Evolutionary conservation across 2,113 vertebrate genomes (phyloP), one percentile per base, ranked within the genome.

Genomic region (Tupaia tana): DNA sequence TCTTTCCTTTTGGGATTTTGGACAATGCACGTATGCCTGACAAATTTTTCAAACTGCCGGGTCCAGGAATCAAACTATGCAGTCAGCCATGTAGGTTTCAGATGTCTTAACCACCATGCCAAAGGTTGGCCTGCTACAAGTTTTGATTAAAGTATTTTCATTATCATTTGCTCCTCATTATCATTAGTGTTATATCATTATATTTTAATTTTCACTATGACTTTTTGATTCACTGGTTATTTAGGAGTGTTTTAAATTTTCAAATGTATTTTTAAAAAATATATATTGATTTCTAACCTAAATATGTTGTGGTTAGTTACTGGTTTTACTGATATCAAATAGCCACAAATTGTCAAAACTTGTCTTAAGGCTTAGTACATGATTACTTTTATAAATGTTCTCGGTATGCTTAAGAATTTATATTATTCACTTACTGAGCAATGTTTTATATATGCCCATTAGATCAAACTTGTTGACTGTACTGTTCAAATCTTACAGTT

Each of bases 101-200:
- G 43, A 3, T 43, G 43, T 43, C 43, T 43, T 43, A 43, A 43
- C 6, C 43, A 43, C 43, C 43, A 43, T 43, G 43, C 43, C 43
- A 43, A 3, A 43, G 43, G 43, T 6, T 43, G 43, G 43, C 43
- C 43, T 43, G 43, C 43, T 43, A 43, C 43, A 43, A 77, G 27
- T 71, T 92, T 92, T 95, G 56, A 88, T 75, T 75, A 63, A 91
- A 43, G 61, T 31, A 31, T 54, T 87, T 43, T 43, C 43, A 43
- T 43, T 31, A 67, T 69, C 27, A 66, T 90, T 91, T 87, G 82
- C 66, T 52, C 52, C 34, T 78, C 43, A 43, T 43, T 43, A 43
- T 43, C 43, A 43, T 43, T 43, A 43, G 43, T 43, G 43, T 43
- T 43, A 43, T 43, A 43, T 43, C 43, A 43, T 43, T 43, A 43